These are phyloP conservation scores for Melinopterus prodromus DNA, from an alignment of 2,888 invertebrate species.

Conservation along the genomic window DNA sequence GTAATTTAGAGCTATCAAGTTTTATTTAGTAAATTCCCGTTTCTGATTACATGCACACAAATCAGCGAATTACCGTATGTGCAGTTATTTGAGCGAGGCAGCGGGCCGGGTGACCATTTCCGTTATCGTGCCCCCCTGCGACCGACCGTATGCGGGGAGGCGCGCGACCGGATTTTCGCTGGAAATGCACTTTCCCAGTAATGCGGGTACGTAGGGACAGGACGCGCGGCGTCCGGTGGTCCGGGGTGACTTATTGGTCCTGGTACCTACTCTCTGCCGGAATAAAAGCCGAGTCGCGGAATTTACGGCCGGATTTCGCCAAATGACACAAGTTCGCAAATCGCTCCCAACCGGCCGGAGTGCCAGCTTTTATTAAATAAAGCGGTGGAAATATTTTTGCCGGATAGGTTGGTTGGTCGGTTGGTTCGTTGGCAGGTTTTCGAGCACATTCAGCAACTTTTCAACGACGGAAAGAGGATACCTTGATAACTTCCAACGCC, in stretches of 20 bases:
- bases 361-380: constrained; percentile 23
- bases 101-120: not conserved
- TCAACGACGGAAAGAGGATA: not conserved
- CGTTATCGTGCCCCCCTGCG: not conserved
- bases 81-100: not conserved
- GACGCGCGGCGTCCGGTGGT: not conserved
- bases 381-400: constrained; percentile 8
- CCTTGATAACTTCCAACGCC: not conserved
- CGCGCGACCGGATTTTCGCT: constrained; percentile 9
- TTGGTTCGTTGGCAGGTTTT: not conserved
- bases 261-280: not conserved
- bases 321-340: constrained; percentile 26
- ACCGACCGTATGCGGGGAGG: not conserved
- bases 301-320: constrained; percentile 25
- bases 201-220: constrained; percentile 12
- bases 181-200: constrained; percentile 17
- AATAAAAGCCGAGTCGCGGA: constrained; percentile 26
- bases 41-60: not conserved
- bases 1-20: not conserved
- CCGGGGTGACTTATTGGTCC: constrained; percentile 19
- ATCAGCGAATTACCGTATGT: not conserved
- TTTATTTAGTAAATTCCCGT: not conserved
- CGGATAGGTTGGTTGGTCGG: not conserved
- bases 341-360: constrained; percentile 5
- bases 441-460: constrained; percentile 12